Conservation (phyloP, 2,888 invertebrate species). For the Meta bourneti region DNA sequence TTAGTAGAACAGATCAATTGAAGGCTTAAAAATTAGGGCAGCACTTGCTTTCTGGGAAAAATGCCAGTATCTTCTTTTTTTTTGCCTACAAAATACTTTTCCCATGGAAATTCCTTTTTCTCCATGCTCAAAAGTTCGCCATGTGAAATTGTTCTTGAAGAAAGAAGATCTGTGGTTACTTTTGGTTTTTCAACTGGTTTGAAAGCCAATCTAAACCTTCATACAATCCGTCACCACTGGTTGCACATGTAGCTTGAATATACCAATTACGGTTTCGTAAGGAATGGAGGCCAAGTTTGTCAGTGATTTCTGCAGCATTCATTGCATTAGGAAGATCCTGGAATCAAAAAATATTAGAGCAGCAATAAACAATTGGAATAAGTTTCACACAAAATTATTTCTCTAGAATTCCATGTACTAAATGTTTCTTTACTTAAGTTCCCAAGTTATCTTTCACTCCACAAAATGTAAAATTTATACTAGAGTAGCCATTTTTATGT, state of each 20-base stretch:
- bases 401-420: not conserved
- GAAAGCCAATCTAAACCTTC: slow-evolving; percentile 99
- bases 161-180: slow-evolving; percentile 73
- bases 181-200: slow-evolving; percentile 96
- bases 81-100: slow-evolving; percentile 71
- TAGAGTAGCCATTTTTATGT: no score
- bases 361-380: not conserved
- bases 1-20: slow-evolving; percentile 53
- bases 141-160: slow-evolving; percentile 71
- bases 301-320: slow-evolving; percentile 99
- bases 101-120: slow-evolving; percentile 50
- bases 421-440: no score
- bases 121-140: slow-evolving; percentile 59
- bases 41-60: slow-evolving; percentile 50
- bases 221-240: slow-evolving; percentile 98
- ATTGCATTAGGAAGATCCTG: slow-evolving; percentile 97
- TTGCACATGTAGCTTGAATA: slow-evolving; percentile 98
- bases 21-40: slow-evolving; percentile 66
- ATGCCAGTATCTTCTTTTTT: slow-evolving; percentile 45
- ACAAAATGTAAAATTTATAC: no score
- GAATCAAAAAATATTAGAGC: slow-evolving; percentile 20
- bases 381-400: not conserved
- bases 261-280: slow-evolving; percentile 96
- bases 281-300: slow-evolving; percentile 98
- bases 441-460: no score